Conservation (phyloP, 2,888 invertebrate species). For the Calliopum simillimum region DNA sequence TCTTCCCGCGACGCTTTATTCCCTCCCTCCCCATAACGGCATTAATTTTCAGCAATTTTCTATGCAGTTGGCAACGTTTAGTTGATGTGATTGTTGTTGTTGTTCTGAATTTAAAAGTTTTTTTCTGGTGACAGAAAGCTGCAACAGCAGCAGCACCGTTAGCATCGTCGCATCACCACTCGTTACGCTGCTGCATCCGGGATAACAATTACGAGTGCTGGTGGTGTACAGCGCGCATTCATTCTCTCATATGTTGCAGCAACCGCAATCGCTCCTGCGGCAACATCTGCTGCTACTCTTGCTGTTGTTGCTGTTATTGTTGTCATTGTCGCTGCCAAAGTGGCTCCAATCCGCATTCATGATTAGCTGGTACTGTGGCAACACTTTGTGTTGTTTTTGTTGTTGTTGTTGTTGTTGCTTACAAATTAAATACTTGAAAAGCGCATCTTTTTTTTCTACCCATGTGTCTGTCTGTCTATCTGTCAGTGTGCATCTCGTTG, state of each 20-base stretch:
- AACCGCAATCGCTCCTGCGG: slow-evolving; percentile 4
- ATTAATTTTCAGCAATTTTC: not conserved
- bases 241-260: slow-evolving; percentile 21
- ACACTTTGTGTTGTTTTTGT: not conserved
- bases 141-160: not conserved
- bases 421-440: slow-evolving; percentile 15
- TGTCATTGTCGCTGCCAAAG: slow-evolving; percentile 8
- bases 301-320: slow-evolving; percentile 7
- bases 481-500: not conserved
- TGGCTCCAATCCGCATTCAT: not conserved
- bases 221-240: not conserved
- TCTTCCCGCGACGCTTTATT: not conserved
- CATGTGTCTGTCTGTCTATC: not conserved
- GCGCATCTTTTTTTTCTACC: not conserved
- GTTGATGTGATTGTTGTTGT: slow-evolving; percentile 9
- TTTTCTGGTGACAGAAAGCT: not conserved
- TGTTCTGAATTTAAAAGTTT: not conserved
- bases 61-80: slow-evolving; percentile 5
- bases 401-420: not conserved
- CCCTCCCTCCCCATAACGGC: too few species aligned
- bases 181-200: slow-evolving; percentile 3
- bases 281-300: not conserved
- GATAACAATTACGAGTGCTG: slow-evolving; percentile 21
- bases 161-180: not conserved
- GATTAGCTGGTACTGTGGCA: not conserved